A percentile compares a stretch with the other conserved stretches of the same genome.
These are phyloP conservation scores for Glyptemys insculpta DNA, from an alignment of 2,797 vertebrate genomes.

Conservation along the genomic window DNA sequence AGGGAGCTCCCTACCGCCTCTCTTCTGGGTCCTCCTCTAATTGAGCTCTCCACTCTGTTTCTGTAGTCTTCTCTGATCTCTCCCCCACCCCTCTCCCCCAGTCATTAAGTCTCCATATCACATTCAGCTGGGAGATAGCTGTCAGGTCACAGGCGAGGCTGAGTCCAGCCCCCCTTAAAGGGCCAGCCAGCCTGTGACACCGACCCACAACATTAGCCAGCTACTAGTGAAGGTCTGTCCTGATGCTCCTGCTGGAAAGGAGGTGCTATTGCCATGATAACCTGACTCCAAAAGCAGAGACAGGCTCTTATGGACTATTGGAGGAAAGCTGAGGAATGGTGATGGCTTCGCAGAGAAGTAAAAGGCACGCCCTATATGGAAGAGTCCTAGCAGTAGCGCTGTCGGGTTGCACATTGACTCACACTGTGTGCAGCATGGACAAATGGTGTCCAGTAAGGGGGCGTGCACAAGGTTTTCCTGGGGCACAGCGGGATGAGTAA, in stretches of 20 bases:
- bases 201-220: not conserved
- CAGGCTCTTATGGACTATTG: not conserved
- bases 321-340: too few relatives aligned
- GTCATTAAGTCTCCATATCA: too few relatives aligned
- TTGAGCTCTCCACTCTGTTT: too few relatives aligned
- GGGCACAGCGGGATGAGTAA: slow-evolving; percentile 58
- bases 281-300: not conserved
- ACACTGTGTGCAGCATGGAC: slow-evolving; percentile 20
- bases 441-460: slow-evolving; percentile 24
- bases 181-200: too few relatives aligned
- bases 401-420: not conserved
- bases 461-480: not conserved
- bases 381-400: too few relatives aligned
- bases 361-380: too few relatives aligned
- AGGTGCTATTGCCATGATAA: not conserved
- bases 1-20: not conserved
- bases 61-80: too few relatives aligned
- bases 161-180: too few relatives aligned
- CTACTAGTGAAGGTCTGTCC: not conserved
- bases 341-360: not conserved
- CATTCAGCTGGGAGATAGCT: too few relatives aligned
- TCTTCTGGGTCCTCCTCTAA: not conserved
- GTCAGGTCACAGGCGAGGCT: too few relatives aligned
- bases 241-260: slow-evolving; percentile 10
- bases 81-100: too few relatives aligned